Evolutionary conservation across 2,113 vertebrate genomes (phyloP), one percentile per base, ranked within the genome.

Genomic region (Catagonus wagneri): DNA sequence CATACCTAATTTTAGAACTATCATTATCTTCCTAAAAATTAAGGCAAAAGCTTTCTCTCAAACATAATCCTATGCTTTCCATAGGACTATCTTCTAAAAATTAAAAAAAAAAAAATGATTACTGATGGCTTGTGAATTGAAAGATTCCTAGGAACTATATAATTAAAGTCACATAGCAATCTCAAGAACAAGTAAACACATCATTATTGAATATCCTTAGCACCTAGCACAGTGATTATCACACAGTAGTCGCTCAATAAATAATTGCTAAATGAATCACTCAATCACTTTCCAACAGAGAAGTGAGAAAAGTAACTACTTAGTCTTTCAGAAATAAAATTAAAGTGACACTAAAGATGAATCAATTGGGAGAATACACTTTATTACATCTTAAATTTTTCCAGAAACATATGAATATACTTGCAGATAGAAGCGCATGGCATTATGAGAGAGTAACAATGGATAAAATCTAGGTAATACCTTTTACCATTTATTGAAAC

Each of bases 161-260:
- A 88, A 78, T 61, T 50, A 63, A 75, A 75, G 19, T 90, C 56
- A 79, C 23, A 85, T 34, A 90, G 44, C 32, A 96, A 65, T 80
- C 22, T 60, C 9, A 89, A 89, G 14, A 95, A 74, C 17, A 92
- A 95, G 79, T 34, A 75, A 96, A 61, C 16, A 86, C 44, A 85
- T 78, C 6, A 22, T 79, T 93, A 78, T 14, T 60, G 39, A 65
- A 58, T 50, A 90, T 11, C 12, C 25, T 25, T 22, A 72, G 50
- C 39, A 88, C 56, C 25, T 34, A 68, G 29, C 44, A 83, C 23
- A 76, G 27, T 71, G 81, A 94, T 85, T 68, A 95, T 36, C 39
- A 94, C 74, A 93, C 4, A 89, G n/a, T 50, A 90, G 65, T 68
- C 6, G 0, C 71, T 97, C 81, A 94, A 85, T 95, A 97, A 94